Percentiles rank a stretch among this genome's conserved stretches.
Conservation (phyloP, 2,888 invertebrate genomes). For the Lasioglossum figueresi region DNA sequence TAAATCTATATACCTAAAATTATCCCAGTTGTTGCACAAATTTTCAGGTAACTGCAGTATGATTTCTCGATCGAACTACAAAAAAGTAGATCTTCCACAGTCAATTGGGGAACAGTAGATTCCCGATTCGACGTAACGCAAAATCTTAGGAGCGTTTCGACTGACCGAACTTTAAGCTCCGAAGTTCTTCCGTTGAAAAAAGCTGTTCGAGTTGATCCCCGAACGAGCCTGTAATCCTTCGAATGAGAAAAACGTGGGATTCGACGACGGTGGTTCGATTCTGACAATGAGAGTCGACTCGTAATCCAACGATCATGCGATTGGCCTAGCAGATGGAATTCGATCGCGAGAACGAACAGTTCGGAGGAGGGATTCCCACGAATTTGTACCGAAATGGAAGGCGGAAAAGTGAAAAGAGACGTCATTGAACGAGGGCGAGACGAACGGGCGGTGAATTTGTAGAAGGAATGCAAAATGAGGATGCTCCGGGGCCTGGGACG, state of each 20-base stretch:
- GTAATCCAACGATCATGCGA: constrained; percentile 58
- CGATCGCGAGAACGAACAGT: constrained; percentile 42
- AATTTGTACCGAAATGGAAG: constrained; percentile 30
- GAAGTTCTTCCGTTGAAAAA: background rate
- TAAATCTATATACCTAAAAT: too few relatives aligned
- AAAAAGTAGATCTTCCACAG: too few relatives aligned
- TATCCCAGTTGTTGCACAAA: too few relatives aligned
- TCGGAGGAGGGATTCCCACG: constrained; percentile 46
- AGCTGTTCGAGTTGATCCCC: background rate
- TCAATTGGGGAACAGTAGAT: too few relatives aligned
- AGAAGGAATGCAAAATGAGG: constrained; percentile 66
- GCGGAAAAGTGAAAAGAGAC: constrained; percentile 14
- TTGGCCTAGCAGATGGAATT: constrained; percentile 58
- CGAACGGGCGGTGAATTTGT: constrained; percentile 53
- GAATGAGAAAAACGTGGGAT: constrained; percentile 34
- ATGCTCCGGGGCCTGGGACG: constrained; percentile 43
- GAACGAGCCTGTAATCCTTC: constrained; percentile 17
- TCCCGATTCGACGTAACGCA: too few relatives aligned
- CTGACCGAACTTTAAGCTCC: background rate
- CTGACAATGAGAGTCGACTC: constrained; percentile 39
- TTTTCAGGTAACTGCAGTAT: too few relatives aligned
- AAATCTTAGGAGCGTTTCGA: too few relatives aligned
- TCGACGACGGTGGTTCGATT: constrained; percentile 24
- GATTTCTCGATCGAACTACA: too few relatives aligned
- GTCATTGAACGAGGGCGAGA: constrained; percentile 21